Conservation (phyloP, 2,113 vertebrate genomes). For the Butastur rufipennis region DNA sequence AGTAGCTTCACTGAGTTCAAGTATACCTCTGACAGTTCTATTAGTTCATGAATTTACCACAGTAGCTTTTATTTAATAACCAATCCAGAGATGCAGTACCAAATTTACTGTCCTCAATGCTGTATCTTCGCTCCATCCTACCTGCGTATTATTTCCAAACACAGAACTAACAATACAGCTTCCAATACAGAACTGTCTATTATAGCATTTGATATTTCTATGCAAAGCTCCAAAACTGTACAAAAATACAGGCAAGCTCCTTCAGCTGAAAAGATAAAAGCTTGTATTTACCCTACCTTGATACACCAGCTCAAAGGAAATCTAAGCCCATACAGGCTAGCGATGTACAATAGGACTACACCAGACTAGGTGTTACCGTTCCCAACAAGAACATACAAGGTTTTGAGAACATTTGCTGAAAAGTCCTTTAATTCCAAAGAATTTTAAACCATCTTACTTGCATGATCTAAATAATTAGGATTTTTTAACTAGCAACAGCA, state of each 20-base stretch:
- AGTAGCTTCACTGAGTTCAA: neutral
- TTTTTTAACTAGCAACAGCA: neutral
- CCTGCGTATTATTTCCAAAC: neutral
- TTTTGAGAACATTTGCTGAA: neutral
- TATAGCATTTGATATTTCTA: accelerated
- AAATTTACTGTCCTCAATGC: neutral
- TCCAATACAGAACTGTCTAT: neutral
- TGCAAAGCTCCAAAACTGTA: neutral
- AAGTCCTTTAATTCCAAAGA: neutral
- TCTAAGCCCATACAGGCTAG: too few species aligned
- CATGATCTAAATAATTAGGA: neutral
- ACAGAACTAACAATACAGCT: neutral
- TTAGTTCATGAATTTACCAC: neutral
- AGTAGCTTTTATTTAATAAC: neutral
- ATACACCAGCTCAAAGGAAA: neutral
- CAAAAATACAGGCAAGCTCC: neutral
- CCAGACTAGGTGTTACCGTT: accelerated
- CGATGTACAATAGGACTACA: accelerated
- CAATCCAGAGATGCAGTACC: neutral
- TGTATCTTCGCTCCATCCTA: neutral
- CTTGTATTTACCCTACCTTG: neutral
- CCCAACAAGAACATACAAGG: accelerated
- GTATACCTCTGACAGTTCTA: neutral
- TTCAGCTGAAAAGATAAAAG: neutral
- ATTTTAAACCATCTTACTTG: neutral